Conservation (phyloP, 1,140 invertebrate genomes). For the Panagrolaimus sp. region DNA sequence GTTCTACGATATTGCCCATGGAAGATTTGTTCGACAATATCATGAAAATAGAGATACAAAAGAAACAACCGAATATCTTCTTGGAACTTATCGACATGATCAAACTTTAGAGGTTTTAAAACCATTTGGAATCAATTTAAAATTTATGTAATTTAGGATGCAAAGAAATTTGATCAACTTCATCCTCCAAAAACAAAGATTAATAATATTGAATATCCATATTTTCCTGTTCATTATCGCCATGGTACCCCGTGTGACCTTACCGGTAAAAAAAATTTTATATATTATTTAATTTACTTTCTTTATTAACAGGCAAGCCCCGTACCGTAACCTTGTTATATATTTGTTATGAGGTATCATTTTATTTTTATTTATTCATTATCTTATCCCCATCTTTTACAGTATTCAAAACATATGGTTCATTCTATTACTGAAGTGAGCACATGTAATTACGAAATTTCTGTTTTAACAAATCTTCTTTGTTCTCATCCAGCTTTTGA, state of each 20-base stretch:
- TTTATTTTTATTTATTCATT: no score
- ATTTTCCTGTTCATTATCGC: slow-evolving; percentile 13
- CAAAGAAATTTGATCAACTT: slow-evolving; percentile 11
- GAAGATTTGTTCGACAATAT: not conserved
- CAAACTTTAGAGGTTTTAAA: not conserved
- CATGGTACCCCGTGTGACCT: not conserved
- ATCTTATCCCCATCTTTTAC: not conserved
- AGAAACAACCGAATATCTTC: not conserved
- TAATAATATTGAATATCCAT: slow-evolving; percentile 10
- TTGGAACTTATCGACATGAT: slow-evolving; percentile 2
- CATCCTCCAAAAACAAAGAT: not conserved
- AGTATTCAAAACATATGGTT: not conserved
- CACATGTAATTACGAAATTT: slow-evolving; percentile 16
- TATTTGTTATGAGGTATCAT: slow-evolving; percentile 10
- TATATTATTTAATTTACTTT: no score
- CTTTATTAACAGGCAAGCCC: not conserved
- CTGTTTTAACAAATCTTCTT: not conserved
- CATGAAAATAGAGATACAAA: not conserved
- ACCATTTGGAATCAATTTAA: not conserved
- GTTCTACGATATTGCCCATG: not conserved
- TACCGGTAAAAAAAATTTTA: no score
- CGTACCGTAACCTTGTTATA: not conserved
- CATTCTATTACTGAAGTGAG: slow-evolving; percentile 18
- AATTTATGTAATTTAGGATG: not conserved
- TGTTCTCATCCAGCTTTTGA: slow-evolving; percentile 15